These are phyloP conservation scores for Zeus faber DNA, from an alignment of 2,113 vertebrate species.

Conservation along the genomic window DNA sequence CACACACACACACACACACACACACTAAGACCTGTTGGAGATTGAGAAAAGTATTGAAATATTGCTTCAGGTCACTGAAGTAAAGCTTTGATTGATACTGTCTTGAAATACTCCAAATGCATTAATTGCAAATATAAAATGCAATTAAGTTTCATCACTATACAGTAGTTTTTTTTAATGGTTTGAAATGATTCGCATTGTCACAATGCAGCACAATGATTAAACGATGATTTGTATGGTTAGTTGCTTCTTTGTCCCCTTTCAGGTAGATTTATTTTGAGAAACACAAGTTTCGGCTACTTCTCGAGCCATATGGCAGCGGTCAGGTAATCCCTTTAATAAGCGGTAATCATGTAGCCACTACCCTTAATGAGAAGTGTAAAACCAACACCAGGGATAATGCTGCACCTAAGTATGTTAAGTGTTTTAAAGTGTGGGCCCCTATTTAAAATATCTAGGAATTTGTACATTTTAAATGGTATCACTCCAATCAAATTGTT, in stretches of 20 bases:
- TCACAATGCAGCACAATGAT: not conserved
- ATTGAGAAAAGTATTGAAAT: no score
- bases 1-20: no score
- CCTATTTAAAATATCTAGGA: no score
- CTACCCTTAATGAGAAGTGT: slow-evolving; percentile 26
- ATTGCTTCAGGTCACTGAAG: no score
- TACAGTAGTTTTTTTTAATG: no score
- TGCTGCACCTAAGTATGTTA: no score
- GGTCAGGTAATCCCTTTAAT: slow-evolving; percentile 54
- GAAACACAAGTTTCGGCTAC: not conserved
- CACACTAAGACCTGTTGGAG: no score
- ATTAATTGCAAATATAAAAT: not conserved
- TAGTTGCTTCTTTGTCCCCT: not conserved
- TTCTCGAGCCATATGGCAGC: slow-evolving; percentile 50
- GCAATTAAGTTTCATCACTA: not conserved
- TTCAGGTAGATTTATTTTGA: not conserved
- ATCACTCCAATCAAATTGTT: no score
- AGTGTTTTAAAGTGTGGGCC: no score
- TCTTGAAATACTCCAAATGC: no score
- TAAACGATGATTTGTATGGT: not conserved
- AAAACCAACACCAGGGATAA: slow-evolving; percentile 14
- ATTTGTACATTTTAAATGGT: no score
- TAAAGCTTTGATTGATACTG: no score
- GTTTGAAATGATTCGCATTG: not conserved
- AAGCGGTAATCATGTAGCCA: slow-evolving; percentile 52